Base-by-base conservation (phyloP, 2,113 vertebrate genomes). In the Pelecanoides urinatrix region DNA sequence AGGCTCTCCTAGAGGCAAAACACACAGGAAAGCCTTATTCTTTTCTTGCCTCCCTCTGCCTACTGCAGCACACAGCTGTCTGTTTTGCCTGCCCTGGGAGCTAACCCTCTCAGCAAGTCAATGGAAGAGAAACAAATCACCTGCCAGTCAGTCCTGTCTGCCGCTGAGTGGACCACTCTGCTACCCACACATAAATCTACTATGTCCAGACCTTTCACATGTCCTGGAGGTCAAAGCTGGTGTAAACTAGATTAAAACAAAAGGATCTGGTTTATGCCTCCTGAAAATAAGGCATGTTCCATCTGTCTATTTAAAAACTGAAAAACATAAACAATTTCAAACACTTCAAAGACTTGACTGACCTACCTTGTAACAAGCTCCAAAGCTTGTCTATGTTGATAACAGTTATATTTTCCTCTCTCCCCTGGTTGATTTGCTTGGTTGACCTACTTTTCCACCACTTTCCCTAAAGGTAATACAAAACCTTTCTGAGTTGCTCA, bases 401-500 rank as follows among this genome's bases (percentile, higher is more conserved):
- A 91, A 70, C 27, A 82, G 36, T 53, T 68, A 56, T 10, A 26
- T 19, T 88, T 80, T 58, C 16, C 75, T 55, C 56, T 42, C 68
- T 89, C 63, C 50, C 62, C 13, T 77, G 75, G 10, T 16, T 86
- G 47, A 75, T 65, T 68, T 84, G 22, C 56, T 86, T 91, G 32
- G n/a, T 89, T 91, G 94, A 86, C 89, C 96, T 97, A 95, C 58
- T 95, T 97, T 84, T 85, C 58, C 68, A 84, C 34, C 53, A 83
- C 66, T 94, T 93, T 95, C 89, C 94, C 91, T 92, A 83, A 96
- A 96, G 91, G 90, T 96, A 96, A 52, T 40, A 68, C 67, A 89
- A 96, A 96, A 93, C 66, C 63, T 95, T 96, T 92, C 66, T 10
- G n/a, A 79, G 75, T 58, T 87, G 25, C 19, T 96, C 71, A 44